Evolutionary conservation across 2,888 invertebrate genomes (phyloP), one percentile per base, ranked within the genome.

Genomic region (Drosophila affinis): DNA sequence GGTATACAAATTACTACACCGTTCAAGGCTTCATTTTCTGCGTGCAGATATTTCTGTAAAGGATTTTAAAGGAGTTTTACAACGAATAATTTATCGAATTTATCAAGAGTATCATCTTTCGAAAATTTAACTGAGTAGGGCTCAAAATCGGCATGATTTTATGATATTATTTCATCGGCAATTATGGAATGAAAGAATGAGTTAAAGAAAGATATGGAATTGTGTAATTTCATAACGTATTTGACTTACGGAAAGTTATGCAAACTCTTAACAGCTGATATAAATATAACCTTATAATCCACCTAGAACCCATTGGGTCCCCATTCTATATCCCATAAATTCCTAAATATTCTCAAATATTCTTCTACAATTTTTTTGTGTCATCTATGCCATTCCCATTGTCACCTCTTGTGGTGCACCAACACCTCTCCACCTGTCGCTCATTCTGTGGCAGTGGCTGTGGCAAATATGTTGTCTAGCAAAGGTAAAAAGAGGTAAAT

Each of bases 391-490:
- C 17, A 68, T 54, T 17, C 14, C 34, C 57, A 27, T 46, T 48
- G 27, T 48, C 24, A 29, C n/a, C n/a, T 58, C 46, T 46, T 61
- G 29, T 1, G 39, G 39, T 39, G 39, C 39, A 39, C 14, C 39
- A 39, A n/a, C 39, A 39, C 39, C 39, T 39, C 14, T 39, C 68
- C 68, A 61, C 60, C 68, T 62, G 73, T 75, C 73, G n/a, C 64
- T 63, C 39, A 2, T 6, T 5, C 45, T 49, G 2, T 18, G 2
- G 18, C 49, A 32, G 55, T 62, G 59, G 56, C 59, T 76, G 53
- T 68, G 65, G 78, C 71, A 79, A 81, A 72, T 69, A 81, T 70
- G 56, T 65, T 85, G 72, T 48, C 32, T 39, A 49, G 24, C 21
- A 6, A 34, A 3, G 9, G 39, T 52, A 44, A 48, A 55, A 29